Conservation (phyloP, 2,888 invertebrate genomes). For the Noctuana brunneofusca region DNA sequence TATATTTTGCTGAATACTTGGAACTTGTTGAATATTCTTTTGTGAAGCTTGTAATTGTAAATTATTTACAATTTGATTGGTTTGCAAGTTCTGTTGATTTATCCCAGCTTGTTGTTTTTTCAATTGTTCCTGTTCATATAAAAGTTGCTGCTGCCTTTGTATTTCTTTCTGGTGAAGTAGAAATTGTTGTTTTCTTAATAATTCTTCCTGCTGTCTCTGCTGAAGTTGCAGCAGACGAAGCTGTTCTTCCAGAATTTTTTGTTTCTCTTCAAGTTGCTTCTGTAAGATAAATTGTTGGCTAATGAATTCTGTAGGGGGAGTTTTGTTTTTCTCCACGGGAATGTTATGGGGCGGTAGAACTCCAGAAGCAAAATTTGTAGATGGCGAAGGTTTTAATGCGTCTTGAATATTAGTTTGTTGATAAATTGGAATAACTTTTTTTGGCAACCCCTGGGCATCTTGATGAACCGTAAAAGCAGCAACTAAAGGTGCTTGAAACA, state of each 20-base stretch:
- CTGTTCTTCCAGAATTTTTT: conserved; percentile 87
- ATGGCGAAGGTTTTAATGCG: conserved; percentile 46
- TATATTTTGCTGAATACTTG: conserved; percentile 54
- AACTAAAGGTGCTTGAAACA: conserved; percentile 90
- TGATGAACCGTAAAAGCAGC: conserved; percentile 94
- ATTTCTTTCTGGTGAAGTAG: conserved; percentile 77
- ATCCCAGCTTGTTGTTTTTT: conserved; percentile 56
- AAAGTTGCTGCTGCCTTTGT: conserved; percentile 62
- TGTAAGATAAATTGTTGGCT: conserved; percentile 68
- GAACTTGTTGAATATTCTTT: conserved; percentile 59
- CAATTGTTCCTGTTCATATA: conserved; percentile 55
- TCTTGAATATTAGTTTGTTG: conserved; percentile 68
- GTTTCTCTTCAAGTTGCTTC: conserved; percentile 85
- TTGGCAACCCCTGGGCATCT: conserved; percentile 90
- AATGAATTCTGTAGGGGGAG: conserved; percentile 57
- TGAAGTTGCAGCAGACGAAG: conserved; percentile 85
- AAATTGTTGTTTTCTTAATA: conserved; percentile 85
- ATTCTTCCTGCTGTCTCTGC: conserved; percentile 87
- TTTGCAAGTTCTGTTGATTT: conserved; percentile 63
- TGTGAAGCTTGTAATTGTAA: conserved; percentile 54
- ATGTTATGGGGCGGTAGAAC: conserved; percentile 45
- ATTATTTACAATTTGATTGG: conserved; percentile 59
- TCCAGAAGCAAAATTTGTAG: conserved; percentile 46
- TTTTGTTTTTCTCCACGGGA: conserved; percentile 45
- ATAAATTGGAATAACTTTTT: conserved; percentile 89